Percentiles rank a stretch among this genome's conserved stretches.
phyloP scores from a whole-genome alignment of 30 jellyfish, hydroid and myxozoan species.

The Turritopsis rubra region DNA sequence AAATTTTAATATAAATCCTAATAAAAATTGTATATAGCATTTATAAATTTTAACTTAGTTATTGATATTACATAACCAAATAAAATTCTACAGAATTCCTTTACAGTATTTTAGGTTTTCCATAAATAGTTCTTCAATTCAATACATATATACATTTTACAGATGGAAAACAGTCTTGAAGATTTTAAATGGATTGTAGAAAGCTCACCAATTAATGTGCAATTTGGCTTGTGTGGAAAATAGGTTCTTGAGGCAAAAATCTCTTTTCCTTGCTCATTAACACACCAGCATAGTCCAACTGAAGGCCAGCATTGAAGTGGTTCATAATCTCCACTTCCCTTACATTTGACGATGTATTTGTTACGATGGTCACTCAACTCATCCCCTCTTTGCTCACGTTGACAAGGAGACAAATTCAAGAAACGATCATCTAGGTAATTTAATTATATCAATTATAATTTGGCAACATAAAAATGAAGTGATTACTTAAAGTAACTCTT shows the following conservation, averaged over 20 bases:
- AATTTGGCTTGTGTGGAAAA: constrained; percentile 24
- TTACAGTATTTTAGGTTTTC: too few relatives aligned
- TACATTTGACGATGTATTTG: constrained; percentile 31
- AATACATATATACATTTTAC: too few relatives aligned
- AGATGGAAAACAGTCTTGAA: too few relatives aligned
- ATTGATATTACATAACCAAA: too few relatives aligned
- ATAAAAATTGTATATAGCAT: too few relatives aligned
- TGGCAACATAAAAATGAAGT: too few relatives aligned
- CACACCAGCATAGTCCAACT: constrained; percentile 79
- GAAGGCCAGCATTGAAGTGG: constrained; percentile 73
- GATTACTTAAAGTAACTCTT: too few relatives aligned
- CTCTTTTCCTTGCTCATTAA: constrained; percentile 60
- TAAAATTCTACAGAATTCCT: too few relatives aligned
- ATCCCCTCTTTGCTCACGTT: neutral
- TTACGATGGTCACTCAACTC: neutral
- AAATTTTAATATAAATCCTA: too few relatives aligned
- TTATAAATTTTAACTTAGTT: too few relatives aligned
- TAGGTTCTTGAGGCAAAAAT: constrained; percentile 30
- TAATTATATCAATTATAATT: too few relatives aligned
- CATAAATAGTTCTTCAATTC: too few relatives aligned
- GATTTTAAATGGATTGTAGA: neutral
- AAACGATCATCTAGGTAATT: neutral
- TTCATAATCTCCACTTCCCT: constrained; percentile 50
- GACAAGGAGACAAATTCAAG: neutral
- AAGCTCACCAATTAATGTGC: constrained; percentile 9